Evolutionary conservation across 2,113 vertebrate species (phyloP), one percentile per base, ranked within the genome.

Genomic region (Turdus rufiventris): DNA sequence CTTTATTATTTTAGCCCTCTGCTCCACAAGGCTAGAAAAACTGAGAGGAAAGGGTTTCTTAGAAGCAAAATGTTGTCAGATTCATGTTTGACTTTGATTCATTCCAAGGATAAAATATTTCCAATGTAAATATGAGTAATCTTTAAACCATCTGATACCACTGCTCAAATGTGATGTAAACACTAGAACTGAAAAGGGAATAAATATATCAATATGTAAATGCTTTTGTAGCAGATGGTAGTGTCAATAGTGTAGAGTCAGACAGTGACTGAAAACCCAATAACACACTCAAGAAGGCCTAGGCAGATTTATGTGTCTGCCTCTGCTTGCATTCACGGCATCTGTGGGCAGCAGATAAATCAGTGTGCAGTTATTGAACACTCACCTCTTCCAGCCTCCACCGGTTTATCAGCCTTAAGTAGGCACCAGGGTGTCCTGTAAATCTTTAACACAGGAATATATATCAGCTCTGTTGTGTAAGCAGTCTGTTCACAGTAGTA

Each of bases 301-400:
- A 11, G 38, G 16, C 19, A 71, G 67, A 65, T 31, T 50, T 65
- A 21, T 11, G 29, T 50, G 21, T 60, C 62, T 94, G 67, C 67
- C 71, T 61, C 48, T 89, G 63, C 68, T 60, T 76, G 47, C 34
- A 40, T 63, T 73, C 36, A 33, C 24, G 16, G 51, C 68, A 63
- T 29, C 60, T 18, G 7, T 45, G 81, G 29, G 60, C 42, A 77
- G 63, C 45, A 82, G 58, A 54, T 58, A 66, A 65, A 82, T 51
- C 63, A 26, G 33, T 0, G 5, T 21, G 63, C 28, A 45, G 31
- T 14, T 57, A 78, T 51, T 1, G 3, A 81, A 47, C 91, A 98
- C 98, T 97, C 89, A 99, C 99, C 98, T 99, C 99, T 97, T 99
- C 99, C 93, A 99, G 97, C 94, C 99, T 99, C 99, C 99, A 99